Percentiles rank a stretch among this genome's conserved stretches.
phyloP scores from a whole-genome alignment of 53 echinoderm and acorn worm genomes.

The Echinarachnius parma region DNA sequence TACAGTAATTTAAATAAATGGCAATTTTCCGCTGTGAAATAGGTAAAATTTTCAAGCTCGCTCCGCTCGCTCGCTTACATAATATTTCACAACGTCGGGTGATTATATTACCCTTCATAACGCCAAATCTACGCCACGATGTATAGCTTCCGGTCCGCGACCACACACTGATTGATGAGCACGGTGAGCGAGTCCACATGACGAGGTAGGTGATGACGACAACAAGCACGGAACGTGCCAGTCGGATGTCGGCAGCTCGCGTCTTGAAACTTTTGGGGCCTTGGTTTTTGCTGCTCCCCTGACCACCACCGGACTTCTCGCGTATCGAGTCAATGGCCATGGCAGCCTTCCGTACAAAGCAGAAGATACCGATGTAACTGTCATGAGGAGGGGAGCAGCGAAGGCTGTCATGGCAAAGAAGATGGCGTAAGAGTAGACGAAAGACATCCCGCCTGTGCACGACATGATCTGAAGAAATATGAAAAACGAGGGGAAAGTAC shows the following conservation, averaged over 20 bases:
- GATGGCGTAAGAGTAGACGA: conserved; percentile 53
- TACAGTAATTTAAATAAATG: too few species aligned
- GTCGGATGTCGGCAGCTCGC: conserved; percentile 34
- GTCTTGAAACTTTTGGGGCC: too few species aligned
- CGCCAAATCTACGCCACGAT: conserved; percentile 41
- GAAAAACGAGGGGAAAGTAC: too few species aligned
- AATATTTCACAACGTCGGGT: too few species aligned
- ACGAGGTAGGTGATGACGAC: conserved; percentile 57
- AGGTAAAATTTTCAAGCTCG: too few species aligned
- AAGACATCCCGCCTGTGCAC: conserved; percentile 40
- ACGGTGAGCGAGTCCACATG: conserved; percentile 64
- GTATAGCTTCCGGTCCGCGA: conserved; percentile 37
- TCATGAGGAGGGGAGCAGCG: conserved; percentile 38
- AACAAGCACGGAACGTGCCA: conserved; percentile 53
- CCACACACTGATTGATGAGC: conserved; percentile 40
- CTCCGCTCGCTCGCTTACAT: too few species aligned
- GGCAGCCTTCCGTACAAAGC: conserved; percentile 27
- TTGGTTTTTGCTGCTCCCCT: too few species aligned
- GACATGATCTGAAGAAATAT: conserved; percentile 42
- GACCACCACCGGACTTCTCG: too few species aligned
- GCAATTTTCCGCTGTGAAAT: too few species aligned
- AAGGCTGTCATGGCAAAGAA: conserved; percentile 56
- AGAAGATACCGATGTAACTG: conserved; percentile 58
- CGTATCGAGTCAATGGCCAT: conserved; percentile 18
- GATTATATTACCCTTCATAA: too few species aligned